Base-by-base conservation (phyloP, 2,888 invertebrate genomes). In the Fragum whitleyi region DNA sequence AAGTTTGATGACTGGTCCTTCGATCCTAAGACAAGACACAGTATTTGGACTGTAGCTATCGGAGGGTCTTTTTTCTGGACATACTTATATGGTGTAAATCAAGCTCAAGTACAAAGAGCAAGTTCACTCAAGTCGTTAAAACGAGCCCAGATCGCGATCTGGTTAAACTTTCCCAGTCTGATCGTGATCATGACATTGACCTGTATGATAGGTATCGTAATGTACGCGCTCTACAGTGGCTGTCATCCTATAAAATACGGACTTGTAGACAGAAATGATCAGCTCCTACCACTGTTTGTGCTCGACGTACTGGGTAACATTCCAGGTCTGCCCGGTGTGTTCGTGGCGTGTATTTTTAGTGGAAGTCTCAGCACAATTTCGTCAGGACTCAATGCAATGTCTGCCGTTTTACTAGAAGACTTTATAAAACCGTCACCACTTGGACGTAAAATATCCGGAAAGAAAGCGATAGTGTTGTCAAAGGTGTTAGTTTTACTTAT, bases 31-130 rank as follows among this genome's bases (percentile, higher is more conserved):
- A 96, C 96, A 0, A 96, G 98, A 0, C 98, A 98, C 93, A 97
- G 97, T 39, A 96, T 98, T 81, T 98, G 98, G 97, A 95, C 96
- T 0, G 96, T 97, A 0, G 92, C 96, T 11, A 94, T 97, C 81
- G 98, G 98, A 23, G 98, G 97, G 1, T 97, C 97, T n/a, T 96
- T 98, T 93, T 98, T 97, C 90, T 98, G 98, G 98, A 95, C 97
- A 74, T 97, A 97, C 71, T 96, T 98, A 95, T 98, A 97, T 94
- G 97, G 97, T 92, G 97, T 97, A 32, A 98, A 98, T 94, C 98
- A 98, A 94, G 97, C 98, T 0, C 97, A 98, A 76, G 96, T 98
- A 39, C 98, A 98, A 94, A 97, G 98, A 93, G 98, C 98, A 92
- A 95, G 98, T 81, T 97, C 97, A 0, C 96, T 98, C 1, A 96